Conservation (phyloP, 2,888 invertebrate species). For the Ditula angustiorana region DNA sequence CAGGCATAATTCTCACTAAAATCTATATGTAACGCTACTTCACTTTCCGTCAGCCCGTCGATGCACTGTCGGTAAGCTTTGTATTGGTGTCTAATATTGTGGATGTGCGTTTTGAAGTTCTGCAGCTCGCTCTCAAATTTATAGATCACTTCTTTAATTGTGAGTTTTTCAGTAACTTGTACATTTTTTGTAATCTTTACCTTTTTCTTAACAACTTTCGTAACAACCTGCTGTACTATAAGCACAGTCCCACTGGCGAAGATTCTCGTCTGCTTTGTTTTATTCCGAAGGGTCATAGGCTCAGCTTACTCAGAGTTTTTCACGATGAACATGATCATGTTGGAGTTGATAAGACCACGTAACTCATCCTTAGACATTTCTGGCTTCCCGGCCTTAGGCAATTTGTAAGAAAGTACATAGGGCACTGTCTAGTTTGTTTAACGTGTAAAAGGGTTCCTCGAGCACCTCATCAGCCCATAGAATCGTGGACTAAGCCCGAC, state of each 20-base stretch:
- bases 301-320: slow-evolving; percentile 1
- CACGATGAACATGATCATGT: slow-evolving; percentile 18
- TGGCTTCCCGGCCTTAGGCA: slow-evolving; percentile 1
- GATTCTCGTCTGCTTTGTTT: slow-evolving; percentile 15
- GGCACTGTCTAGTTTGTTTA: slow-evolving; percentile 1
- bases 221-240: slow-evolving; percentile 31
- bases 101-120: not conserved
- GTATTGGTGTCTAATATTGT: slow-evolving; percentile 9
- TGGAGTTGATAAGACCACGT: slow-evolving; percentile 1
- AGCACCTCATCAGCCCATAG: slow-evolving; percentile 4
- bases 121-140: too few species aligned
- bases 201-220: too few species aligned
- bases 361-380: slow-evolving; percentile 1
- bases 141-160: too few species aligned
- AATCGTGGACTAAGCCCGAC: not conserved
- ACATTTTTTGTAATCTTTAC: too few species aligned
- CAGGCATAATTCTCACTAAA: slow-evolving; percentile 26
- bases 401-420: slow-evolving; percentile 5
- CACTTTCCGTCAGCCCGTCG: slow-evolving; percentile 1
- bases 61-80: slow-evolving; percentile 5
- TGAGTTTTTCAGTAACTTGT: too few species aligned
- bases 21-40: slow-evolving; percentile 17
- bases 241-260: slow-evolving; percentile 20
- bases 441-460: not conserved
- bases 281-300: slow-evolving; percentile 6